Evolutionary conservation across 1,140 invertebrate species (phyloP).

Genomic region (Chrysomallon squamiferum): DNA sequence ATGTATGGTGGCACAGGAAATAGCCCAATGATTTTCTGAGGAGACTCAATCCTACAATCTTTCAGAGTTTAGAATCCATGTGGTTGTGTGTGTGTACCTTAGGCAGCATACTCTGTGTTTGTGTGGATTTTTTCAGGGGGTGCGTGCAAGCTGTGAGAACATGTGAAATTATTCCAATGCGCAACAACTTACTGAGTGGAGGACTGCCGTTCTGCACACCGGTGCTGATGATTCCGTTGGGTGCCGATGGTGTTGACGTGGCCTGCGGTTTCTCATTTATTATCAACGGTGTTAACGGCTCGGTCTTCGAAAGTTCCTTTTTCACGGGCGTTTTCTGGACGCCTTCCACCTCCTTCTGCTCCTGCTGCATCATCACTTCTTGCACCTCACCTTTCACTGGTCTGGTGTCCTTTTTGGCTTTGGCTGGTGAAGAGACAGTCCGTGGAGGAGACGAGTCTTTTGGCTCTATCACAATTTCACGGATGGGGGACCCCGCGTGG

Average conservation of each 20-base stretch:
- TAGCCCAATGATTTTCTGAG: too few relatives aligned
- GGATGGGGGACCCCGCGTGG: not conserved
- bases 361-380: constrained; percentile 14
- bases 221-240: constrained; percentile 33
- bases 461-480: constrained; percentile 2
- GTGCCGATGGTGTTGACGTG: constrained; percentile 42
- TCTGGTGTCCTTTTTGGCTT: constrained; percentile 8
- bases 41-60: too few relatives aligned
- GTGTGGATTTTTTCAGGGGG: too few relatives aligned
- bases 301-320: constrained; percentile 23
- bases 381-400: constrained; percentile 2
- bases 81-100: too few relatives aligned
- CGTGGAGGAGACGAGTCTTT: constrained; percentile 13
- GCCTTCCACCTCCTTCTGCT: constrained; percentile 4
- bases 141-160: too few relatives aligned
- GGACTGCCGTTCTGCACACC: constrained; percentile 23
- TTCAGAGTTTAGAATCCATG: too few relatives aligned
- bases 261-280: constrained; percentile 33
- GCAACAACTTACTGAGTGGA: constrained; percentile 36
- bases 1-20: too few relatives aligned
- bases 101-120: too few relatives aligned
- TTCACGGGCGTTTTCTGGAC: constrained; percentile 22
- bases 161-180: too few relatives aligned
- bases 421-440: not conserved
- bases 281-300: constrained; percentile 37